Evolutionary conservation across 2,888 invertebrate genomes (phyloP).

Genomic region (Macaria notata): DNA sequence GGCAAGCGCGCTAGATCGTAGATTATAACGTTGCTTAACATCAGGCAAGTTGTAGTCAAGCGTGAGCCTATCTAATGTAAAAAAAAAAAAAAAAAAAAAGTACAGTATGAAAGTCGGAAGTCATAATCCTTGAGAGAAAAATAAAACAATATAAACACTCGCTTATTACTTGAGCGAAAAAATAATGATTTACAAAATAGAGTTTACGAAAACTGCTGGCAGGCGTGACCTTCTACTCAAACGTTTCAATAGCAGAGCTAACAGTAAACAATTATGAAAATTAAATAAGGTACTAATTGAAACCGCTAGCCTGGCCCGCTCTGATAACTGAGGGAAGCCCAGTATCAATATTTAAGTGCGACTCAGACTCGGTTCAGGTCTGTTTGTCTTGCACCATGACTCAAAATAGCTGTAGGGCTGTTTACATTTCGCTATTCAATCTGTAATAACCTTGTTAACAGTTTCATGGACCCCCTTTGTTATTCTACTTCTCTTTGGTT

Average conservation of each 20-base stretch:
- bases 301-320: conserved; percentile 20
- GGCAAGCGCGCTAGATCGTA: too few species aligned
- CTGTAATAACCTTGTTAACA: conserved; percentile 67
- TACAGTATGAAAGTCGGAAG: conserved; percentile 36
- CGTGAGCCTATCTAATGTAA: too few species aligned
- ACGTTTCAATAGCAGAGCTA: background rate
- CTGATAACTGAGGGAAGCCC: conserved; percentile 34
- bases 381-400: conserved; percentile 70
- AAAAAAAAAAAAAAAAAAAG: too few species aligned
- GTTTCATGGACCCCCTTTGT: conserved; percentile 38
- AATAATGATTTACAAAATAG: too few species aligned
- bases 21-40: too few species aligned
- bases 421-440: conserved; percentile 68
- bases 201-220: too few species aligned
- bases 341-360: conserved; percentile 71
- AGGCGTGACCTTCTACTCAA: too few species aligned
- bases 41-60: too few species aligned
- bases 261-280: conserved; percentile 21
- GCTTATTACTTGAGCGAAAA: too few species aligned
- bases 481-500: conserved; percentile 2
- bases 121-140: background rate
- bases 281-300: conserved; percentile 28
- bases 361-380: conserved; percentile 53
- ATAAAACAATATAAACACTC: too few species aligned
- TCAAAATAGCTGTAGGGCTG: conserved; percentile 67